Conservation (phyloP, 64 coral and sea anemone genomes). For the Anthopleura sola region DNA sequence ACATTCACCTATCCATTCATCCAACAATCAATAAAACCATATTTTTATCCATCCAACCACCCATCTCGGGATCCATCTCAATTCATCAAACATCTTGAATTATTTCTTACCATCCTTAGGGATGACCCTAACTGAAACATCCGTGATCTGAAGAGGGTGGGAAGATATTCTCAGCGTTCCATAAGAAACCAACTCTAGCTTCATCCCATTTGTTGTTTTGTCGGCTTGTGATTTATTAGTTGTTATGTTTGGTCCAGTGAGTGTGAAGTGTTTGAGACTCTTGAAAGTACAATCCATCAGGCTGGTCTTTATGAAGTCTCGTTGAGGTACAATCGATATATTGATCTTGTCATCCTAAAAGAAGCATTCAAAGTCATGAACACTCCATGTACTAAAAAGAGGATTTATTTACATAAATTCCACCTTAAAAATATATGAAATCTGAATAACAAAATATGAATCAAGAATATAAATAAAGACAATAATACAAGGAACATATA, state of each 20-base stretch:
- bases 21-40: too few relatives aligned
- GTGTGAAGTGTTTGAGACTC: conserved; percentile 32
- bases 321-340: conserved; percentile 46
- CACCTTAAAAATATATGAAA: too few relatives aligned
- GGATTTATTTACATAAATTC: too few relatives aligned
- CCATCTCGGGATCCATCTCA: too few relatives aligned
- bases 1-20: too few relatives aligned
- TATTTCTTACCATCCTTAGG: conserved; percentile 16
- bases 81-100: too few relatives aligned
- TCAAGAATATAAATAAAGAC: too few relatives aligned
- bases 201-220: conserved; percentile 48
- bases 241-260: conserved; percentile 45
- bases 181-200: conserved; percentile 18
- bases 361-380: too few relatives aligned
- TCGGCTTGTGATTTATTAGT: conserved; percentile 35
- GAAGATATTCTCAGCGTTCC: conserved; percentile 38
- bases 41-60: too few relatives aligned
- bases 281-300: conserved; percentile 43
- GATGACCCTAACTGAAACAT: conserved; percentile 20
- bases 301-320: conserved; percentile 28
- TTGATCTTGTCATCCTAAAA: conserved; percentile 38
- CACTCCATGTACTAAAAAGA: too few relatives aligned
- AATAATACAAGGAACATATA: too few relatives aligned
- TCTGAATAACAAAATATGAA: too few relatives aligned
- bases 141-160: conserved; percentile 40